Base-by-base conservation (phyloP, 35 echinoderm and acorn worm species). In the Apostichopus japonicus region DNA sequence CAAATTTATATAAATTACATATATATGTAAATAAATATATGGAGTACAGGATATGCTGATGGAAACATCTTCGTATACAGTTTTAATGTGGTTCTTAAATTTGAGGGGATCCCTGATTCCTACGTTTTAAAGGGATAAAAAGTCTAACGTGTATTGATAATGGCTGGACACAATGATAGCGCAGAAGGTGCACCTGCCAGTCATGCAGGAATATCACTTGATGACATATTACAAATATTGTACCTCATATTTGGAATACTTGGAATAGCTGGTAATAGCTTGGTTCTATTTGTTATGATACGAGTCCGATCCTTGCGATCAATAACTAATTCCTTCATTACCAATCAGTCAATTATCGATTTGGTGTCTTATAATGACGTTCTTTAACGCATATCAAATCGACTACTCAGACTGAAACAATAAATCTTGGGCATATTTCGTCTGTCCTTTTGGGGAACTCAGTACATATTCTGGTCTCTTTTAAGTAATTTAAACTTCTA, bases 271-370 rank as follows among this genome's bases (percentile, higher is more conserved):
- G 25, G 87, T 58, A 90, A 90, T 4, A 65, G 87, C 16, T 51
- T 90, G 59, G 5, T 90, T n/a, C 27, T 90, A 11, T 33, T 90
- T 6, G 33, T 90, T n/a, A 90, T 90, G 27, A 53, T 77, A 44
- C 19, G 87, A 72, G 71, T 90, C 53, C 71, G 19, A 27, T 90
- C 70, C 24, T 53, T 90, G 44, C 62, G 25, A 52, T 44, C 62
- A 23, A 77, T 77, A 7, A 90, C 87, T 16, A 90, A 90, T 27
- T 17, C 73, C 0, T 90, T 90, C 11, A 90, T 90, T n/a, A 54
- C 63, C 63, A 90, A 51, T 53, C 87, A 90, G 53, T 90, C 87
- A 23, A 19, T 77, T 25, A 77, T 90, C 23, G 87, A 90, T 71
- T 90, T 90, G 7, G 27, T 71, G 14, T 53, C 71, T 90, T 23